Evolutionary conservation across 2,888 invertebrate species (phyloP).

Genomic region (Beris chalybata): DNA sequence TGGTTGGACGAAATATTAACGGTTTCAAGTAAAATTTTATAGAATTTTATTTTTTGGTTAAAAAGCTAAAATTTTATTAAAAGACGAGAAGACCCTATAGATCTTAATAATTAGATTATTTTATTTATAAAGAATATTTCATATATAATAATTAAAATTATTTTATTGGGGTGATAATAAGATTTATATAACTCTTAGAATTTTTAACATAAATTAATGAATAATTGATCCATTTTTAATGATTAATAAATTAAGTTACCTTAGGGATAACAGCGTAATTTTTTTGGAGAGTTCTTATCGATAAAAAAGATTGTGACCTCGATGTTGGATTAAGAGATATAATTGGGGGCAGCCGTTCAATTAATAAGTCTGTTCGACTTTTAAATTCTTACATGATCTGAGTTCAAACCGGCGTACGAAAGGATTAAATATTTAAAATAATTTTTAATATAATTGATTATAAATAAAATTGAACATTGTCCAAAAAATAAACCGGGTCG

Average conservation of each 20-base stretch:
- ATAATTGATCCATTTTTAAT: constrained; percentile 61
- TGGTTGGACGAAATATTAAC: constrained; percentile 67
- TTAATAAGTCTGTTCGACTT: constrained; percentile 44
- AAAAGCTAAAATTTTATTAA: constrained; percentile 68
- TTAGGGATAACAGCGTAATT: constrained; percentile 85
- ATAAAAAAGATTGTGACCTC: constrained; percentile 53
- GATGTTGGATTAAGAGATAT: too few species aligned
- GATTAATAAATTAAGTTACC: constrained; percentile 74
- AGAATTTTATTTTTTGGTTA: constrained; percentile 64
- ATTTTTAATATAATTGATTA: constrained; percentile 45
- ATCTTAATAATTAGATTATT: constrained; percentile 61
- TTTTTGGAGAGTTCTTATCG: constrained; percentile 73
- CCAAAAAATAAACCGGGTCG: constrained; percentile 70
- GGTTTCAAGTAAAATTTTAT: constrained; percentile 60
- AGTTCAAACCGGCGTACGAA: constrained; percentile 67
- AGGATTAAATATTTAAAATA: constrained; percentile 54
- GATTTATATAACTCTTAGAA: constrained; percentile 63
- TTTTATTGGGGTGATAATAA: constrained; percentile 69
- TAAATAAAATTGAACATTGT: constrained; percentile 65
- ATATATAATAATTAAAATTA: constrained; percentile 50
- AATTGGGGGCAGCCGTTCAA: too few species aligned
- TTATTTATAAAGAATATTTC: constrained; percentile 54
- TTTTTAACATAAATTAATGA: constrained; percentile 56
- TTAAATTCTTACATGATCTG: neutral
- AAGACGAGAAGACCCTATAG: constrained; percentile 81